Conservation (phyloP, 2,797 vertebrate genomes). For the Antennarius maculatus region DNA sequence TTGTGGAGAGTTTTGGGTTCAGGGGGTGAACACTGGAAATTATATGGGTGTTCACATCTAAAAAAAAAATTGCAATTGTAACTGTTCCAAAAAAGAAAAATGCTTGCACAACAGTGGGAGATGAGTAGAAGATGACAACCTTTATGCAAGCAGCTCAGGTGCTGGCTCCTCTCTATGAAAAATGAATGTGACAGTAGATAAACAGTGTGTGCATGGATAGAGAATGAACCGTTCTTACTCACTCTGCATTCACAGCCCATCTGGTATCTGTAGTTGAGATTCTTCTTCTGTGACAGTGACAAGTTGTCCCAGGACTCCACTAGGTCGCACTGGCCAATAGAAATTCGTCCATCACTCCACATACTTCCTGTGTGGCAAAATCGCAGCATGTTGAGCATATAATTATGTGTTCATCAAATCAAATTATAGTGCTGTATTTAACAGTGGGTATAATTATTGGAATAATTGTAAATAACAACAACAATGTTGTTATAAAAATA, state of each 20-base stretch:
- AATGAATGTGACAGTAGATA: constrained; percentile 11
- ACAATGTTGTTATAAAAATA: background rate
- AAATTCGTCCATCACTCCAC: constrained; percentile 87
- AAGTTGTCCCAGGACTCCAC: constrained; percentile 90
- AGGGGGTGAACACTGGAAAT: background rate
- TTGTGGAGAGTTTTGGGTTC: background rate
- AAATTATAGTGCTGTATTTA: background rate
- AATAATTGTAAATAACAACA: too few species aligned
- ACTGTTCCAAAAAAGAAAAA: background rate
- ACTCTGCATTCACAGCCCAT: constrained; percentile 94
- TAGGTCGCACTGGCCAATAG: constrained; percentile 90
- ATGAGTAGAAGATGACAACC: background rate
- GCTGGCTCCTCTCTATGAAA: background rate
- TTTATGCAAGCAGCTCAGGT: constrained; percentile 6
- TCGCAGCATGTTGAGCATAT: constrained; percentile 3
- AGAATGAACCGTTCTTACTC: constrained; percentile 65
- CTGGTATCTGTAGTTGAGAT: constrained; percentile 92
- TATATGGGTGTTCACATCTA: background rate
- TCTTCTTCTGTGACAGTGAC: constrained; percentile 89
- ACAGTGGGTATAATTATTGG: background rate
- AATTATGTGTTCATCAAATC: background rate
- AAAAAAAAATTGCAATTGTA: background rate
- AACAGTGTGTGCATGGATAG: constrained; percentile 2
- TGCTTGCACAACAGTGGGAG: background rate
- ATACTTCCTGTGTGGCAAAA: constrained; percentile 83